Conservation (phyloP, 2,888 invertebrate genomes). For the Monochamus alternatus region DNA sequence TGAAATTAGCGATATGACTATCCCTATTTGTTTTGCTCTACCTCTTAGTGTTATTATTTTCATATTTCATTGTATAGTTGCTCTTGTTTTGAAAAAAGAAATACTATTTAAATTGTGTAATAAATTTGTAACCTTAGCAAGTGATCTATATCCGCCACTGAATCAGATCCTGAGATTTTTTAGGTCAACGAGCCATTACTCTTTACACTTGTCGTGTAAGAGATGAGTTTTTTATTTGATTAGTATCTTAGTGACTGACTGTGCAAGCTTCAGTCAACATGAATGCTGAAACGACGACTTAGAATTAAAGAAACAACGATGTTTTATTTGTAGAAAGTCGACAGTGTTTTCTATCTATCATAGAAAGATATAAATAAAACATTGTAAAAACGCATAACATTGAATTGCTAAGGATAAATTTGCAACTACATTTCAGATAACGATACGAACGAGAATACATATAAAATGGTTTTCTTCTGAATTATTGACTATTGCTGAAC, state of each 20-base stretch:
- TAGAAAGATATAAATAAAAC: neutral
- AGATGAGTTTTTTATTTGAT: slow-evolving; percentile 36
- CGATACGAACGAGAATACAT: too few species aligned
- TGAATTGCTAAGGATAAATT: neutral
- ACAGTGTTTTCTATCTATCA: neutral
- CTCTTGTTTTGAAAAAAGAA: too few species aligned
- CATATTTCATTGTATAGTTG: too few species aligned
- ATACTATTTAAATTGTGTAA: too few species aligned
- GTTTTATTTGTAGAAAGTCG: neutral
- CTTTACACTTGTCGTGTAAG: slow-evolving; percentile 35
- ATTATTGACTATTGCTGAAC: too few species aligned
- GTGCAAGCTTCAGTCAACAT: neutral
- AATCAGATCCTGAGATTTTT: slow-evolving; percentile 23
- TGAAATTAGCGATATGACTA: too few species aligned
- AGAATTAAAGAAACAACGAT: neutral
- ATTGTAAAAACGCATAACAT: neutral
- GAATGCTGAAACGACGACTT: neutral
- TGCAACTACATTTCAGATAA: neutral
- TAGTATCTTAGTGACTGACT: slow-evolving; percentile 25
- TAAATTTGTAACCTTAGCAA: too few species aligned
- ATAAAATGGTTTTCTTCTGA: too few species aligned
- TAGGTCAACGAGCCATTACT: slow-evolving; percentile 33
- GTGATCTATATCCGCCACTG: neutral
- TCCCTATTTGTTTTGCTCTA: too few species aligned
- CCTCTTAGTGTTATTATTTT: too few species aligned